Percentiles rank a stretch among this genome's conserved stretches.
Conservation (phyloP, 2,797 vertebrate genomes). For the Craterocephalus amniculus region DNA sequence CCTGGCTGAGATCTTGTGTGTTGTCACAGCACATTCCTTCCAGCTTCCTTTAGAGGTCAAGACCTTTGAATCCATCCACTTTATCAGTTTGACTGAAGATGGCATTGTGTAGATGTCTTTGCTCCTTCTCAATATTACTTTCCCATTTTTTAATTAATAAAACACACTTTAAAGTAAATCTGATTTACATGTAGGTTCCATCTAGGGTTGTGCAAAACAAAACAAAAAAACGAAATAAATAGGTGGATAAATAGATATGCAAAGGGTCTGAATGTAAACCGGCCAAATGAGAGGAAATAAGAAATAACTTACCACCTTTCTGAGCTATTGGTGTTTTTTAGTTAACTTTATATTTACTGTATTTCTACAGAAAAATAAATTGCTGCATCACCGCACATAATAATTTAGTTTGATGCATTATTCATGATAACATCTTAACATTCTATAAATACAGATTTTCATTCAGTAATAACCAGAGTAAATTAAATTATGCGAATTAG, state of each 20-base stretch:
- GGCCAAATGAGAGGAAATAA: neutral
- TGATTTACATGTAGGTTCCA: neutral
- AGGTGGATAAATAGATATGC: too few species aligned
- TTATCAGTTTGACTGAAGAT: neutral
- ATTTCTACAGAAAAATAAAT: neutral
- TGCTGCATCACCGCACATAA: too few species aligned
- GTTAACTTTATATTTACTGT: neutral
- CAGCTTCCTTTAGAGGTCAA: neutral
- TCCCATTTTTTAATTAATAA: neutral
- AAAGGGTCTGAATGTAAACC: neutral
- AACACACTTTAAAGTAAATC: neutral
- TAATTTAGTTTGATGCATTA: too few species aligned
- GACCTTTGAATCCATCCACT: neutral
- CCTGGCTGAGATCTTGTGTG: neutral
- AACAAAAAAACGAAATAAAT: too few species aligned
- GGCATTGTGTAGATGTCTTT: too few species aligned
- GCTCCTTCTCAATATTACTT: neutral
- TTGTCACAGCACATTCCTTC: neutral
- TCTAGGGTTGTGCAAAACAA: neutral
- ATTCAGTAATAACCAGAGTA: neutral
- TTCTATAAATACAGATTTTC: neutral
- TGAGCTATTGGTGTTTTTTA: neutral
- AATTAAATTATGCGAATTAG: too few species aligned
- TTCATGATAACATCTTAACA: too few species aligned
- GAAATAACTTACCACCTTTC: neutral